Conservation (phyloP, 2,113 vertebrate genomes). For the Gallinago paraguaiae region DNA sequence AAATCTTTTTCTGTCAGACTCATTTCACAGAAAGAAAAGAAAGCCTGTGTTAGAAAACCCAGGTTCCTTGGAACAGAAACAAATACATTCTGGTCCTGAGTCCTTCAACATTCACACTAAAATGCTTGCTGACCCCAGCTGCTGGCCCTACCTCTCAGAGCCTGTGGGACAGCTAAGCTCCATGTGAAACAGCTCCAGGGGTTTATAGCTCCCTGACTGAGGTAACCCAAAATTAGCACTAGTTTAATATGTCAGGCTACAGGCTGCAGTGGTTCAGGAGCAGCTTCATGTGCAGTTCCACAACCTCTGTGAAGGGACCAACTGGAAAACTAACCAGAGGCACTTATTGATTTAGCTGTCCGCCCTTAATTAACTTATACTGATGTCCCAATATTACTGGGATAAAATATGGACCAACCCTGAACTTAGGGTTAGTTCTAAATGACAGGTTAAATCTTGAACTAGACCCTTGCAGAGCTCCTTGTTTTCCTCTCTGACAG, state of each 20-base stretch:
- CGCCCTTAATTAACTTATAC: neutral
- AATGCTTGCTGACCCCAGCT: neutral
- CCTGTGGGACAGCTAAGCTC: neutral
- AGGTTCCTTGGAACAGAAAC: neutral
- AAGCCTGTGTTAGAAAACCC: neutral
- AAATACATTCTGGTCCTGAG: neutral
- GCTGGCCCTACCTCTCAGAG: neutral
- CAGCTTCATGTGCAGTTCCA: neutral
- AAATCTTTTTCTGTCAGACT: neutral
- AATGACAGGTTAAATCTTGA: neutral
- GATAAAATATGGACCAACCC: neutral
- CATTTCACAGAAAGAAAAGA: neutral
- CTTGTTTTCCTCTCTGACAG: neutral
- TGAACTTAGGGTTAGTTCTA: neutral
- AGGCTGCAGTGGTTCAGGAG: neutral
- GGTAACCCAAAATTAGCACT: neutral
- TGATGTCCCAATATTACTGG: neutral
- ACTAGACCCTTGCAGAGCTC: neutral
- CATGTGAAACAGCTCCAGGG: neutral
- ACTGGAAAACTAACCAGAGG: neutral
- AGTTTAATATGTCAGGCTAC: neutral
- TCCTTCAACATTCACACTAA: neutral
- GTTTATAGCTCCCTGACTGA: neutral
- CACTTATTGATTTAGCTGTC: neutral
- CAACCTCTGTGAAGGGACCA: neutral